phyloP scores from a whole-genome alignment of 2,888 invertebrate genomes.

The Deilephila porcellus region DNA sequence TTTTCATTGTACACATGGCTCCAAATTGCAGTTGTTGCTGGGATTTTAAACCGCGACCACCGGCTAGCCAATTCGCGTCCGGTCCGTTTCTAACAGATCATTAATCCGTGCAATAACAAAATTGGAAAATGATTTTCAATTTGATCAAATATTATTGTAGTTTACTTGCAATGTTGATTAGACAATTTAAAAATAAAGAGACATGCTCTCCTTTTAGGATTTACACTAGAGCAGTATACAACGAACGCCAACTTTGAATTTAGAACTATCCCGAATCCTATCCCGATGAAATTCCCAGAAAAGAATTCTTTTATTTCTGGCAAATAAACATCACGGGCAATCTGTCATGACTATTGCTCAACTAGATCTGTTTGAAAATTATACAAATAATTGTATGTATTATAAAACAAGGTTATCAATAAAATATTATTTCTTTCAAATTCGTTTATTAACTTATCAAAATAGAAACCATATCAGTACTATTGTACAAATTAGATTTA shows the following conservation, averaged over 20 bases:
- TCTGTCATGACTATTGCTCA: too few relatives aligned
- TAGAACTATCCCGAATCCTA: too few relatives aligned
- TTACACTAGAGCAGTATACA: too few relatives aligned
- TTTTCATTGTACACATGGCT: too few relatives aligned
- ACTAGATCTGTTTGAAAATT: background rate
- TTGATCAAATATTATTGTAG: background rate
- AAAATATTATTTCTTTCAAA: background rate
- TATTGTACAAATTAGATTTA: conserved; percentile 14
- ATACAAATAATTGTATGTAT: background rate
- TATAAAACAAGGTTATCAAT: background rate
- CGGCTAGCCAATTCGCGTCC: background rate
- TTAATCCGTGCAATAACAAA: background rate
- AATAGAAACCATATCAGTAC: conserved; percentile 19
- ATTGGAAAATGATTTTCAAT: background rate
- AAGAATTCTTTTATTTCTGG: too few relatives aligned
- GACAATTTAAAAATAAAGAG: background rate
- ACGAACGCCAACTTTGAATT: too few relatives aligned
- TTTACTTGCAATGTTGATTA: background rate
- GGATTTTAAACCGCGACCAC: background rate
- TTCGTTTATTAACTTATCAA: conserved; percentile 23
- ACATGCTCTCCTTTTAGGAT: too few relatives aligned
- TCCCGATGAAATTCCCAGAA: too few relatives aligned
- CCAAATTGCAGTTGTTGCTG: too few relatives aligned
- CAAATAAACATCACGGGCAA: too few relatives aligned
- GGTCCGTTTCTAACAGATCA: background rate